phyloP scores from a whole-genome alignment of 2,888 invertebrate species.

The Platycheirus rosarum region DNA sequence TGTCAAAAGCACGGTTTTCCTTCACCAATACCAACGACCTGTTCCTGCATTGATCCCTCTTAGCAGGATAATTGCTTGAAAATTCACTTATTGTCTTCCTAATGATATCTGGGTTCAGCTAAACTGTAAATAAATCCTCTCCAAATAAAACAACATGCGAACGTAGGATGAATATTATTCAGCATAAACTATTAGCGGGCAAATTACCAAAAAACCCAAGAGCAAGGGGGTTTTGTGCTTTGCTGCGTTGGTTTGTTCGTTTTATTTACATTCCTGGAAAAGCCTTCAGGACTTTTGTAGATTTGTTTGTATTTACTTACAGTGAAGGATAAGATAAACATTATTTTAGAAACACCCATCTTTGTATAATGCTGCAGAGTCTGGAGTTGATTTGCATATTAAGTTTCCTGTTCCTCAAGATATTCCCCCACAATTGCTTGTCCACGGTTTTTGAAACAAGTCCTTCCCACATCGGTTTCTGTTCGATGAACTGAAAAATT shows the following conservation, averaged over 20 bases:
- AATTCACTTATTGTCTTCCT: conserved; percentile 55
- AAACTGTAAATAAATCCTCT: conserved; percentile 60
- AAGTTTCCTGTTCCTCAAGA: conserved; percentile 29
- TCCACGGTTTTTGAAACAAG: not conserved
- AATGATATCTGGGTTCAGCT: conserved; percentile 40
- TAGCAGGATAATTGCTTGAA: conserved; percentile 46
- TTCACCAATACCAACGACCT: too few species aligned
- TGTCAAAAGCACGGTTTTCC: too few species aligned
- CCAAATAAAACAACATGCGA: conserved; percentile 45
- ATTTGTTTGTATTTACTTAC: conserved; percentile 17
- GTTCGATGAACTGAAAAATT: conserved; percentile 69
- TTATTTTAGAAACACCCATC: conserved; percentile 40
- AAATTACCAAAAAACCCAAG: too few species aligned
- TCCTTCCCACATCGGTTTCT: conserved; percentile 1
- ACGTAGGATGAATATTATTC: conserved; percentile 39
- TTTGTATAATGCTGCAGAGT: conserved; percentile 42
- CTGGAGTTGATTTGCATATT: conserved; percentile 60
- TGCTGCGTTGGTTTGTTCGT: too few species aligned
- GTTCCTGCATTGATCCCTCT: conserved; percentile 8
- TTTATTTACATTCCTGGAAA: conserved; percentile 32
- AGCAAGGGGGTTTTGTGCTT: too few species aligned
- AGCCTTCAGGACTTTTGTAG: conserved; percentile 5
- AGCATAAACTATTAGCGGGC: conserved; percentile 61
- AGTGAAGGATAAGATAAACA: conserved; percentile 53
- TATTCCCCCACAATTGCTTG: conserved; percentile 7